Percentiles rank a stretch among this genome's conserved stretches.
phyloP scores from a whole-genome alignment of 2,888 invertebrate genomes.

The Epistrophella euchroma region DNA sequence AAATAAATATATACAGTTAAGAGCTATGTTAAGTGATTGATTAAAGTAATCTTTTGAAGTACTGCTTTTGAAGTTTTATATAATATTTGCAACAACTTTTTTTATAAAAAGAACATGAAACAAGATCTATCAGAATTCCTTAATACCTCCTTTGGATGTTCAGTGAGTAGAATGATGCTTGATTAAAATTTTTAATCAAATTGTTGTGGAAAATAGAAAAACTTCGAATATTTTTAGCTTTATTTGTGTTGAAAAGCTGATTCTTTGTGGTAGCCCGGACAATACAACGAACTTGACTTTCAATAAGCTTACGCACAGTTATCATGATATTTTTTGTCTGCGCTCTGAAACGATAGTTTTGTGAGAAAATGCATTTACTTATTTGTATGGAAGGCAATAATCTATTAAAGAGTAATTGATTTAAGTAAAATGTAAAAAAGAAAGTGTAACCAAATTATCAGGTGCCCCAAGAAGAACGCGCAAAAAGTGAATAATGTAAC shows the following conservation, averaged over 20 bases:
- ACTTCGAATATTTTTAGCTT: slow-evolving; percentile 7
- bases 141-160: slow-evolving; percentile 59
- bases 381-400: neutral
- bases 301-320: slow-evolving; percentile 35
- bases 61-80: neutral
- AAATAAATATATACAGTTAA: neutral
- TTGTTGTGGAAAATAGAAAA: slow-evolving; percentile 11
- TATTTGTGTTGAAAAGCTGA: slow-evolving; percentile 42
- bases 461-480: no score
- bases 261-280: slow-evolving; percentile 7
- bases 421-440: no score
- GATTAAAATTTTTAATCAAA: slow-evolving; percentile 10
- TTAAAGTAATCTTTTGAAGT: slow-evolving; percentile 40
- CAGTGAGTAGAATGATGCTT: slow-evolving; percentile 11
- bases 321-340: slow-evolving; percentile 48
- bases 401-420: neutral
- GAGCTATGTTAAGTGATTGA: neutral
- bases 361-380: neutral
- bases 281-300: slow-evolving; percentile 32
- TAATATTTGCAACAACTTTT: neutral
- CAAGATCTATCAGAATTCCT: slow-evolving; percentile 27
- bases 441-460: no score
- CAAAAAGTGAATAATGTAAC: no score
- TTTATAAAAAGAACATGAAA: slow-evolving; percentile 32
- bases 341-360: slow-evolving; percentile 47